Evolutionary conservation across 2,888 invertebrate species (phyloP), one percentile per base, ranked within the genome.

Genomic region (Clepsis dumicolana): DNA sequence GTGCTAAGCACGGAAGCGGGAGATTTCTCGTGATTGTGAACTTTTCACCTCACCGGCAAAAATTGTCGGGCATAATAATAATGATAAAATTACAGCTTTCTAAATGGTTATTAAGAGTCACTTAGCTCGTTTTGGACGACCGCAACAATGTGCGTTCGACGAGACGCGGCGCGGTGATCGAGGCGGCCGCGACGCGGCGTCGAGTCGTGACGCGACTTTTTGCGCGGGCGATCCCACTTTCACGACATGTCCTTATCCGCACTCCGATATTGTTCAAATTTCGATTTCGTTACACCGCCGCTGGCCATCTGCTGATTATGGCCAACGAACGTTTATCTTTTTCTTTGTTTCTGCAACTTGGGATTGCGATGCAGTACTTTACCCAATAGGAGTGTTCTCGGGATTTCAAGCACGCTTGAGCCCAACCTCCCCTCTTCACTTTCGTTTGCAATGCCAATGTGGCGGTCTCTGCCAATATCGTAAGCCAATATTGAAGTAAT

Each of bases 161-260:
- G 75, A 72, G 73, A 74, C 52, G 62, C n/a, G n/a, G n/a, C n/a
- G n/a, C n/a, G n/a, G n/a, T n/a, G n/a, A n/a, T n/a, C n/a, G n/a
- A n/a, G n/a, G n/a, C n/a, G n/a, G n/a, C n/a, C n/a, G n/a, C n/a
- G 64, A 21, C 18, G 59, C 54, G 10, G 54, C 54, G 54, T 61
- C 56, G 59, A 41, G 73, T 80, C 82, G 82, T 86, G 86, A 83
- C 83, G 84, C 76, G 77, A 76, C 77, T 75, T 81, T 81, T 81
- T 77, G 79, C 77, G 74, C 79, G 77, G 78, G 78, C 78, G 73
- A 74, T 75, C 76, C 81, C 77, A 86, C 91, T 91, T 90, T 90
- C 90, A 86, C 89, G 85, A 75, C 79, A 81, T 83, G 86, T 88
- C 90, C 88, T 89, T 89, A 87, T 87, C 88, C 82, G 83, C 69